A percentile compares a stretch with the other conserved stretches of the same genome.
Evolutionary conservation across 2,888 invertebrate genomes (phyloP).

Genomic region (Hirtodrosophila confusa): DNA sequence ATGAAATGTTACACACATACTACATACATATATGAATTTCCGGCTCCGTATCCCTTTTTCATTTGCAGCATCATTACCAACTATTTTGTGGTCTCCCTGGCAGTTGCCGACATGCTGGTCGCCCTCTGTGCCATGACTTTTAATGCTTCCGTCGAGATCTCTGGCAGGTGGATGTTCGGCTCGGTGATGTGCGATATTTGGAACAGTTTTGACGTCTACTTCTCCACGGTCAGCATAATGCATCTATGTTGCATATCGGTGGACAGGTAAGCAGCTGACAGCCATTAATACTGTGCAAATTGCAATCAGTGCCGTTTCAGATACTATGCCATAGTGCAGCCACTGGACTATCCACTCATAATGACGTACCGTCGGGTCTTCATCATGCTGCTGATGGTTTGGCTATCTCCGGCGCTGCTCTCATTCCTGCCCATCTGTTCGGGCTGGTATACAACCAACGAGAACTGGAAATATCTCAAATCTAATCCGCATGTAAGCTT

Average conservation of each 20-base stretch:
- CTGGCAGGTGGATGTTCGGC: slow-evolving; percentile 95
- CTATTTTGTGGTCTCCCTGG: slow-evolving; percentile 97
- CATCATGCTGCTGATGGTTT: slow-evolving; percentile 93
- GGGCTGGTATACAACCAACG: slow-evolving; percentile 96
- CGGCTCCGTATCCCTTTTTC: slow-evolving; percentile 2
- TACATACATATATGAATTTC: slow-evolving; percentile 7
- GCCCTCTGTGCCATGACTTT: slow-evolving; percentile 96
- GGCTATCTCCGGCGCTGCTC: slow-evolving; percentile 95
- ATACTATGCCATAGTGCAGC: slow-evolving; percentile 95
- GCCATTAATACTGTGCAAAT: too few relatives aligned
- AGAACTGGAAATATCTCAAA: slow-evolving; percentile 89
- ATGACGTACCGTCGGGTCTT: slow-evolving; percentile 93
- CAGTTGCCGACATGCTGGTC: slow-evolving; percentile 96
- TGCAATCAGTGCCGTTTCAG: slow-evolving; percentile 82
- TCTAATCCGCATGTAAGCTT: slow-evolving; percentile 87
- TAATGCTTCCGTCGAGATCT: slow-evolving; percentile 94
- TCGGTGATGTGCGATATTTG: slow-evolving; percentile 96
- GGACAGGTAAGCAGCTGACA: slow-evolving; percentile 85
- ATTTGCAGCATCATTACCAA: slow-evolving; percentile 92
- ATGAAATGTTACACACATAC: slow-evolving; percentile 2
- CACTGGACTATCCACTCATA: slow-evolving; percentile 95
- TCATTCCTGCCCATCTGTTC: slow-evolving; percentile 97
- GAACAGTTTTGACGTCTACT: slow-evolving; percentile 97
- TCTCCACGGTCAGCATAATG: slow-evolving; percentile 95
- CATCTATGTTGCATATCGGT: slow-evolving; percentile 97